Base-by-base conservation (phyloP, 2,797 vertebrate species). In the Poecilia gillii region DNA sequence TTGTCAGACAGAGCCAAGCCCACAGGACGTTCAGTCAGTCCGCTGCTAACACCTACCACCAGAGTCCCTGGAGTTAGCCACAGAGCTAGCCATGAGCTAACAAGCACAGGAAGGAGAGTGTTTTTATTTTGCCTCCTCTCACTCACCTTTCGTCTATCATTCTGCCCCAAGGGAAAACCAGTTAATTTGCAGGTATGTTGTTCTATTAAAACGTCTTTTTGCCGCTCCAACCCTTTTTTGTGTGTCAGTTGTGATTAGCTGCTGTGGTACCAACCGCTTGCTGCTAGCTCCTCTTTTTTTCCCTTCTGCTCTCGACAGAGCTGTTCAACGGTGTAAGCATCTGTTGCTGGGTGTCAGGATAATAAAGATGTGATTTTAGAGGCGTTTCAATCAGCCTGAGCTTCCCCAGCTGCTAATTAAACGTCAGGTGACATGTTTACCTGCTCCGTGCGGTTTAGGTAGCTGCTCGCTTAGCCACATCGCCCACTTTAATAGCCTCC, bases 21-120 rank as follows among this genome's bases (percentile, higher is more conserved):
- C 89, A 84, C 89, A 88, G 81, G 81, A 89, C 86, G 82, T 51
- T 78, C 88, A 85, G 43, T 43, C 73, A 84, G 85, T 72, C 88
- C 73, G 87, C 85, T 70, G 87, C 87, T 87, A 81, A 77, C 77
- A 78, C 83, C 84, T 39, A 76, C 68, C 78, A 66, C 62, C 81
- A 66, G 1, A 73, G 86, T 85, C 85, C 81, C 80, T 57, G 83
- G 88, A 90, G 90, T 81, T 90, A 92, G 88, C 91, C 4, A 20
- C 79, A 13, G 62, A 82, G 91, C 90, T 93, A 94, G 87, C 90
- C 93, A 94, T 94, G 93, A 95, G 92, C 94, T 95, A 94, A 95
- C 92, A 25, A 84, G 68, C 41, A 86, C 12, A 87, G 85, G 85
- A 85, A 90, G 85, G 87, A 49, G 47, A 76, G 41, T 82, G 71